A percentile compares a stretch with the other conserved stretches of the same genome.
Evolutionary conservation across 2,113 vertebrate species (phyloP).

Genomic region (Tyrannus savana): DNA sequence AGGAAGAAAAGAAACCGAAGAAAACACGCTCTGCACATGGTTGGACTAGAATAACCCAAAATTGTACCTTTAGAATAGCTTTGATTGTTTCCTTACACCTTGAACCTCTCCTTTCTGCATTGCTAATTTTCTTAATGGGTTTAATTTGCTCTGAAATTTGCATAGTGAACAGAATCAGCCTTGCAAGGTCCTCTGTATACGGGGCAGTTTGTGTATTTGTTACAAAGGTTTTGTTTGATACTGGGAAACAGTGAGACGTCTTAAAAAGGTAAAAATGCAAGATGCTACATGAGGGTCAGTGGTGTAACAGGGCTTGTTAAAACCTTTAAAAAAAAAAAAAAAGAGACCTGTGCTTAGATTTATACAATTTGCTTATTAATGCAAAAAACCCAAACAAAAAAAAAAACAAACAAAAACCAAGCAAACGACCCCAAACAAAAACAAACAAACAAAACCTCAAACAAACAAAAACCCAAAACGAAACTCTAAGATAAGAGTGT

Average conservation of each 20-base stretch:
- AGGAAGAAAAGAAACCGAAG: not conserved
- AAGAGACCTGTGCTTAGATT: not conserved
- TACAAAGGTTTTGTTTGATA: conserved; percentile 47
- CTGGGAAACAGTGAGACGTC: conserved; percentile 6
- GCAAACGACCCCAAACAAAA: too few relatives aligned
- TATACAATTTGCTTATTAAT: not conserved
- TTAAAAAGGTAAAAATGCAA: conserved; percentile 53
- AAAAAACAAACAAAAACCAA: too few relatives aligned
- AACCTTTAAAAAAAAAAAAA: not conserved
- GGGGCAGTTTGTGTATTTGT: conserved; percentile 13
- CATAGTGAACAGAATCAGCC: conserved; percentile 65
- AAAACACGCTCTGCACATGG: not conserved
- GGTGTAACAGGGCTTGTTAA: not conserved
- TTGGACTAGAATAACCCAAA: conserved; percentile 27
- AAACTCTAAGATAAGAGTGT: not conserved
- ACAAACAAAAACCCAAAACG: too few relatives aligned
- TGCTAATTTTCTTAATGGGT: conserved; percentile 71
- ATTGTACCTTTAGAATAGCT: conserved; percentile 57
- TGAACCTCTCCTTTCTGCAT: conserved; percentile 71
- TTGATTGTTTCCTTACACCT: conserved; percentile 48
- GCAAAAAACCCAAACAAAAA: not conserved
- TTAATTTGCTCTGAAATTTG: conserved; percentile 67
- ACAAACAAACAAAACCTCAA: too few relatives aligned
- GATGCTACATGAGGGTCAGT: not conserved
- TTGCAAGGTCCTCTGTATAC: conserved; percentile 36